Evolutionary conservation across 2,113 vertebrate species (phyloP).

Genomic region (Holacanthus passer): DNA sequence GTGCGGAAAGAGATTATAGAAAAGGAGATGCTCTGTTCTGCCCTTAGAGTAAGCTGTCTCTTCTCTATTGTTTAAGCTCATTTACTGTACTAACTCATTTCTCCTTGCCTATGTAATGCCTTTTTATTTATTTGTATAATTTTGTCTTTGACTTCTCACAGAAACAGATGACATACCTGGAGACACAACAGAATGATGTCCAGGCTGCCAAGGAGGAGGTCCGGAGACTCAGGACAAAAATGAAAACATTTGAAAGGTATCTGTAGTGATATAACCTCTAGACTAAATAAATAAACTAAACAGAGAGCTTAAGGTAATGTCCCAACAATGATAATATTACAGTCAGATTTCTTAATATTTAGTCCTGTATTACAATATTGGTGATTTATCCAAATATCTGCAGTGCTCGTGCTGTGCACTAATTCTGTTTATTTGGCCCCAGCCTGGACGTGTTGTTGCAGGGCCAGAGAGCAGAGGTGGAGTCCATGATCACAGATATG

Average conservation of each 20-base stretch:
- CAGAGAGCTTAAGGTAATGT: not conserved
- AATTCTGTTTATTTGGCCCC: slow-evolving; percentile 32
- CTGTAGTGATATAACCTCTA: not conserved
- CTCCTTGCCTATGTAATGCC: not conserved
- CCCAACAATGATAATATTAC: not conserved
- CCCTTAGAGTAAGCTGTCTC: slow-evolving; percentile 87
- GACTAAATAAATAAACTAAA: not conserved
- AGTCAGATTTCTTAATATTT: not conserved
- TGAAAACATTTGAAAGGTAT: slow-evolving; percentile 92
- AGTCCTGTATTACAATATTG: not conserved
- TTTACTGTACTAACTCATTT: not conserved
- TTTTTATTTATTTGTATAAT: not conserved
- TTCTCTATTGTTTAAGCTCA: not conserved
- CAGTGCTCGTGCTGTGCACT: not conserved
- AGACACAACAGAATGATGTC: slow-evolving; percentile 89
- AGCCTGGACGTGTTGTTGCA: slow-evolving; percentile 92
- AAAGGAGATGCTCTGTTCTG: slow-evolving; percentile 90
- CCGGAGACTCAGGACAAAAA: slow-evolving; percentile 86
- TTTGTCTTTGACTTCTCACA: slow-evolving; percentile 63
- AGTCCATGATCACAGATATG: slow-evolving; percentile 96
- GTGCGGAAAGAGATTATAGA: slow-evolving; percentile 87
- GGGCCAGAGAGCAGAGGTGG: slow-evolving; percentile 92
- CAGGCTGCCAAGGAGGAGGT: slow-evolving; percentile 91
- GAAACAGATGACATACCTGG: slow-evolving; percentile 96
- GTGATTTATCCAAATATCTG: not conserved